These are phyloP conservation scores for Trachelus troglodyta DNA, from an alignment of 2,888 invertebrate genomes.

Conservation along the genomic window DNA sequence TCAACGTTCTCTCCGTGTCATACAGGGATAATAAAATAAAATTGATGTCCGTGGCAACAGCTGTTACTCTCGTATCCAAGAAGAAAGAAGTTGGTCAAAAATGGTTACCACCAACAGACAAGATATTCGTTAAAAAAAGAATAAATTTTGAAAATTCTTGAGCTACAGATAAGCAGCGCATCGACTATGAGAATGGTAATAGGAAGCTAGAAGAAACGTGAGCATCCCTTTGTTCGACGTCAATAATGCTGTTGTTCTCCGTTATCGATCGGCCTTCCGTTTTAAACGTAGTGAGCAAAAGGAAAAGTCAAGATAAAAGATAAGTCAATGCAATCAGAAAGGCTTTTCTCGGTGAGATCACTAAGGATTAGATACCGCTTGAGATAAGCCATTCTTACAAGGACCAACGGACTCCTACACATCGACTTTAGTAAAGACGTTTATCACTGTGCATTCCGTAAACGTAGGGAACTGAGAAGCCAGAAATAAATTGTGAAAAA, in stretches of 20 bases:
- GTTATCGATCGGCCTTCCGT: not conserved
- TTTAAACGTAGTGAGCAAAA: not conserved
- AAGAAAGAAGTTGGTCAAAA: not conserved
- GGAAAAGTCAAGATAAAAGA: not conserved
- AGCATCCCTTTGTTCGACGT: not conserved
- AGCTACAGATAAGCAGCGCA: not conserved
- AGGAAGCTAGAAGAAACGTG: not conserved
- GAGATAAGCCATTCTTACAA: not conserved
- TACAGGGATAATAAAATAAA: conserved; percentile 7
- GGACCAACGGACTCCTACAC: not conserved
- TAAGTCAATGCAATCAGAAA: not conserved
- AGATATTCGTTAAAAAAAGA: not conserved
- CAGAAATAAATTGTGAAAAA: not conserved
- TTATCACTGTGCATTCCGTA: not conserved
- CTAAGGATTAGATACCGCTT: not conserved
- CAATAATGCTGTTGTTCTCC: not conserved
- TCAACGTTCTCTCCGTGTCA: not conserved
- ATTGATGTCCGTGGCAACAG: conserved; percentile 10
- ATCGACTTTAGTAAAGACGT: not conserved
- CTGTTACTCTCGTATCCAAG: not conserved
- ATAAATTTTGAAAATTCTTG: not conserved
- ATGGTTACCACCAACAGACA: not conserved
- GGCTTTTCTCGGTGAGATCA: not conserved
- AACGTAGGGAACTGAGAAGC: not conserved
- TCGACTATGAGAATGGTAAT: not conserved